Percentiles rank a stretch among this genome's conserved stretches.
Evolutionary conservation across 2,113 vertebrate genomes (phyloP).

Genomic region (Galbula dea): DNA sequence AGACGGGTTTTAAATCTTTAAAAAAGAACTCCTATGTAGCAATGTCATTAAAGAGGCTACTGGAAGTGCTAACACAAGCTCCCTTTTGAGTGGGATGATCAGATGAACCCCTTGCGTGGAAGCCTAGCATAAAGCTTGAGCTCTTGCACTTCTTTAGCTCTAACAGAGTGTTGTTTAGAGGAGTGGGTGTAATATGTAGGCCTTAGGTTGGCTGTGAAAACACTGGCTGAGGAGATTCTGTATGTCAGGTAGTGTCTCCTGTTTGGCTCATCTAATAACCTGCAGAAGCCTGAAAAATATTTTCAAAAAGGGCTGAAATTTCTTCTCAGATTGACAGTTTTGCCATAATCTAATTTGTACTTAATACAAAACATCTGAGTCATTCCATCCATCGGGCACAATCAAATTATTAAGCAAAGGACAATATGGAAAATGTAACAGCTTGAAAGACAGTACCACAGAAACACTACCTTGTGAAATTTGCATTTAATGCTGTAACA

Average conservation of each 20-base stretch:
- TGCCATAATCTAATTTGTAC: background rate
- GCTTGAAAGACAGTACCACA: background rate
- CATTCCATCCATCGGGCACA: background rate
- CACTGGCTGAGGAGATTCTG: background rate
- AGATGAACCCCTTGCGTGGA: background rate
- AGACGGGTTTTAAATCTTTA: background rate
- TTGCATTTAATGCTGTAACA: background rate
- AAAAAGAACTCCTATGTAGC: background rate
- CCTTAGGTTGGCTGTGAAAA: background rate
- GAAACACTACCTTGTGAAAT: background rate
- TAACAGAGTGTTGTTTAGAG: rapidly evolving
- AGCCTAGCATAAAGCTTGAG: background rate
- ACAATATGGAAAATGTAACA: background rate
- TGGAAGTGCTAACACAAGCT: background rate
- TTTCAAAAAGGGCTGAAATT: background rate
- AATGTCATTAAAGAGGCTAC: background rate
- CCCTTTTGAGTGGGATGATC: background rate
- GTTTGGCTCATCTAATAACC: background rate
- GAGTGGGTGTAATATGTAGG: background rate
- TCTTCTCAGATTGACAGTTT: background rate
- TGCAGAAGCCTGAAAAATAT: background rate
- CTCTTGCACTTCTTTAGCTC: background rate
- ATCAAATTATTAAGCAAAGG: background rate
- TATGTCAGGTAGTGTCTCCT: background rate
- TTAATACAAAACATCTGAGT: background rate